Percentiles rank a stretch among this genome's conserved stretches.
phyloP scores from a whole-genome alignment of 2,888 invertebrate species.

The Drosophila engyochracea region DNA sequence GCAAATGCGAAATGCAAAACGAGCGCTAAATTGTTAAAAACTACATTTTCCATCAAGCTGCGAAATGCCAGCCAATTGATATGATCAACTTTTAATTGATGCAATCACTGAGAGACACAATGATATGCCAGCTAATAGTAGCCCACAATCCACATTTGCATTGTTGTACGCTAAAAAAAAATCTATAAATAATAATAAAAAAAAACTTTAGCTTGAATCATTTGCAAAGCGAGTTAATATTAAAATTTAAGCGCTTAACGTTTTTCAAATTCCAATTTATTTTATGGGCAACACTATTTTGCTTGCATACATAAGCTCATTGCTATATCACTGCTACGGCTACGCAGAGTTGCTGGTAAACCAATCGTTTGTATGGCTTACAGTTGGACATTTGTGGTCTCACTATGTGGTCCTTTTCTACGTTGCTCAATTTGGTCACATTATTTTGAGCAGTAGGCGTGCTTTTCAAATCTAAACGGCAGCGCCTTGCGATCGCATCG shows the following conservation, averaged over 20 bases:
- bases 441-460: conserved; percentile 61
- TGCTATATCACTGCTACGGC: conserved; percentile 9
- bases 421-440: conserved; percentile 24
- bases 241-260: background rate
- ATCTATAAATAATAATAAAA: background rate
- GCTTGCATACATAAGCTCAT: conserved; percentile 11
- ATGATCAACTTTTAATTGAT: conserved; percentile 72
- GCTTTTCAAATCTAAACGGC: conserved; percentile 80
- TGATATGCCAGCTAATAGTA: conserved; percentile 28
- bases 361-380: background rate
- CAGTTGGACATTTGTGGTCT: conserved; percentile 1
- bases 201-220: background rate
- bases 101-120: conserved; percentile 61
- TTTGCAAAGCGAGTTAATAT: background rate
- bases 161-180: background rate
- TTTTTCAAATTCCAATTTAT: conserved; percentile 2
- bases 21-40: conserved; percentile 41
- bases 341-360: background rate
- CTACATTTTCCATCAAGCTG: conserved; percentile 31
- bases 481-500: conserved; percentile 73
- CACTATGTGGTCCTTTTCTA: background rate
- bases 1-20: conserved; percentile 52
- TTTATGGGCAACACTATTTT: conserved; percentile 27
- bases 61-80: conserved; percentile 64
- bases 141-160: background rate